Evolutionary conservation across 2,797 vertebrate genomes (phyloP).

Genomic region (Austrolebias charrua): DNA sequence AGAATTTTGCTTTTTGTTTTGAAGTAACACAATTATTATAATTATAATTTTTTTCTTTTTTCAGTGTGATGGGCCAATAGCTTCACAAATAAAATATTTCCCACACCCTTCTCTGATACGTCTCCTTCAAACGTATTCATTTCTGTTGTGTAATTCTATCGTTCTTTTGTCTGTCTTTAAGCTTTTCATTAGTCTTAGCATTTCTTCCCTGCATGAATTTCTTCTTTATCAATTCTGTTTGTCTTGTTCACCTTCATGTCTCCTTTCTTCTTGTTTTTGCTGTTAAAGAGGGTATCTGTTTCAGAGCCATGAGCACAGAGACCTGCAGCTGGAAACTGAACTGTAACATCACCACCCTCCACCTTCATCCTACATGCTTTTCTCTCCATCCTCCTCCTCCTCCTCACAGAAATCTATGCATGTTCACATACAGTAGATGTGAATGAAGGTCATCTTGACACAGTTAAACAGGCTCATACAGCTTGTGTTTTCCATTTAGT

Average conservation of each 20-base stretch:
- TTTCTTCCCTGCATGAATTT: slow-evolving; percentile 13
- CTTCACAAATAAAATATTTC: no score
- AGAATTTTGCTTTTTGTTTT: no score
- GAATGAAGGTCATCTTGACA: slow-evolving; percentile 68
- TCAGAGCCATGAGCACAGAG: slow-evolving; percentile 51
- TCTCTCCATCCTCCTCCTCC: slow-evolving; percentile 7
- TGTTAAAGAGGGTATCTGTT: slow-evolving; percentile 57
- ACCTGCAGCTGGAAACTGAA: slow-evolving; percentile 49
- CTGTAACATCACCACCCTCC: slow-evolving; percentile 30
- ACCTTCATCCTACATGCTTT: not conserved
- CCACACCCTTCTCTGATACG: no score
- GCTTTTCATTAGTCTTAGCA: slow-evolving; percentile 33
- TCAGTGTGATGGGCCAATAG: no score
- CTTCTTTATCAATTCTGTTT: no score
- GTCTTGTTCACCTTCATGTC: slow-evolving; percentile 63
- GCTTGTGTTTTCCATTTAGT: slow-evolving; percentile 42
- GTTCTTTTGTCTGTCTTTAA: slow-evolving; percentile 22
- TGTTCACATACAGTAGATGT: slow-evolving; percentile 55
- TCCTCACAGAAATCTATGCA: slow-evolving; percentile 45
- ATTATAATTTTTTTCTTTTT: no score
- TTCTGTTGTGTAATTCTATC: no score
- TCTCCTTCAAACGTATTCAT: no score
- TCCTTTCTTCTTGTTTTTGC: slow-evolving; percentile 23
- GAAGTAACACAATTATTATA: no score
- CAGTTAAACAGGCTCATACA: slow-evolving; percentile 57